Conservation (phyloP, 2,797 vertebrate genomes). For the Podarcis lilfordi region DNA sequence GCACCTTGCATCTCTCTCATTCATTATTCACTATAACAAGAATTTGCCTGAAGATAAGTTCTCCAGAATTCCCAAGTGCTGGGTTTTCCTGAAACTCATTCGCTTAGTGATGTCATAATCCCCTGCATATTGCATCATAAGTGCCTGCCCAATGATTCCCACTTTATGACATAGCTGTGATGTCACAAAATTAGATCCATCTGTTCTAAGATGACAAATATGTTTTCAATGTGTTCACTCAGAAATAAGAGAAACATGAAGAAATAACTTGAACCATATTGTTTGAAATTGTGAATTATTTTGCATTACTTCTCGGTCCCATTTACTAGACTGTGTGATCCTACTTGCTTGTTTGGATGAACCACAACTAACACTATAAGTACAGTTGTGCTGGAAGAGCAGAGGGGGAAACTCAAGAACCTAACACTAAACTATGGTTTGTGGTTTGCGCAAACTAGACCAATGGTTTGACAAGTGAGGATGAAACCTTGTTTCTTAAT, state of each 20-base stretch:
- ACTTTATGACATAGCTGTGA: slow-evolving; percentile 30
- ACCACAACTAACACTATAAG: too few species aligned
- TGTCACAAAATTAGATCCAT: slow-evolving; percentile 31
- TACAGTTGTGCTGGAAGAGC: too few species aligned
- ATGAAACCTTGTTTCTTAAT: not conserved
- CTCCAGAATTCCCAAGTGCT: slow-evolving; percentile 6
- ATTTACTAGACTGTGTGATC: not conserved
- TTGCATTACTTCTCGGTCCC: not conserved
- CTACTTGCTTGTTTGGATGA: not conserved
- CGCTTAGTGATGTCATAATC: slow-evolving; percentile 28
- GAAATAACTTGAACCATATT: not conserved
- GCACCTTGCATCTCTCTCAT: slow-evolving; percentile 11
- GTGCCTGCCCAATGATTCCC: slow-evolving; percentile 8
- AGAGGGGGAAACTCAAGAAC: not conserved
- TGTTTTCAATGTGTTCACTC: slow-evolving; percentile 19
- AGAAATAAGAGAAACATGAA: slow-evolving; percentile 30
- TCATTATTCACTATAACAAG: slow-evolving; percentile 19
- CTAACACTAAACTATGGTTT: not conserved
- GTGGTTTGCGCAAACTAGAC: not conserved
- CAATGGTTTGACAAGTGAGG: not conserved
- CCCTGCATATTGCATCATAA: slow-evolving; percentile 15
- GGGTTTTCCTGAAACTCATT: slow-evolving; percentile 24
- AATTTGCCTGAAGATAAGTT: slow-evolving; percentile 35
- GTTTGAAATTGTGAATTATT: slow-evolving; percentile 23
- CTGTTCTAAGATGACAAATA: slow-evolving; percentile 40